Percentiles rank a stretch among this genome's conserved stretches.
These are phyloP conservation scores for Myocastor coypus DNA, from an alignment of 2,113 vertebrate genomes.

Conservation along the genomic window DNA sequence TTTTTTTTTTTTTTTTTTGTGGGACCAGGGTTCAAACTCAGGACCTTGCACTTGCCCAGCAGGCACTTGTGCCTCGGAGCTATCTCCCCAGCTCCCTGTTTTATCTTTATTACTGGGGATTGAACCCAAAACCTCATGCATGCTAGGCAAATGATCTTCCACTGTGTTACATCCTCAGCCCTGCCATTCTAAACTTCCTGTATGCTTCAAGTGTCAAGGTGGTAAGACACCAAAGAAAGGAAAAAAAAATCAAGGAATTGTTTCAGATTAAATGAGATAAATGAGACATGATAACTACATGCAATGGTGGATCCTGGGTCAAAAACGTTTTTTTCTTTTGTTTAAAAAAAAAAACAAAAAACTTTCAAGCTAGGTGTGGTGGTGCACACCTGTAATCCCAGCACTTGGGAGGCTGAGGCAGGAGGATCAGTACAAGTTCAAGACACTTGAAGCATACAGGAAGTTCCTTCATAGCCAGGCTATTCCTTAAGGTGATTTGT, in stretches of 20 bases:
- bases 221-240: background rate
- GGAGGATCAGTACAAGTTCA: too few species aligned
- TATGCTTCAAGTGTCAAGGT: background rate
- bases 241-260: background rate
- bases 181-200: too few species aligned
- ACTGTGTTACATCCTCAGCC: too few species aligned
- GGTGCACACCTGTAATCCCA: background rate
- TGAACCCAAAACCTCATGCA: too few species aligned
- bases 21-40: too few species aligned
- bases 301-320: background rate
- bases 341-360: background rate
- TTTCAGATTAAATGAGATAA: conserved; percentile 17
- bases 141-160: too few species aligned
- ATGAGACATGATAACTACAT: background rate
- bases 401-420: background rate
- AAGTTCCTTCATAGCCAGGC: background rate
- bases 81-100: too few species aligned
- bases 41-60: too few species aligned
- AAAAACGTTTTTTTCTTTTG: conserved; percentile 14
- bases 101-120: too few species aligned
- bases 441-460: too few species aligned
- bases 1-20: too few species aligned
- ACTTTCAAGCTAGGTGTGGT: background rate
- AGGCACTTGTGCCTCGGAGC: too few species aligned
- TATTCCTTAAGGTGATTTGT: background rate